Evolutionary conservation across 2,797 vertebrate species (phyloP), one percentile per base, ranked within the genome.

Genomic region (Heteromormyrus szaboi): DNA sequence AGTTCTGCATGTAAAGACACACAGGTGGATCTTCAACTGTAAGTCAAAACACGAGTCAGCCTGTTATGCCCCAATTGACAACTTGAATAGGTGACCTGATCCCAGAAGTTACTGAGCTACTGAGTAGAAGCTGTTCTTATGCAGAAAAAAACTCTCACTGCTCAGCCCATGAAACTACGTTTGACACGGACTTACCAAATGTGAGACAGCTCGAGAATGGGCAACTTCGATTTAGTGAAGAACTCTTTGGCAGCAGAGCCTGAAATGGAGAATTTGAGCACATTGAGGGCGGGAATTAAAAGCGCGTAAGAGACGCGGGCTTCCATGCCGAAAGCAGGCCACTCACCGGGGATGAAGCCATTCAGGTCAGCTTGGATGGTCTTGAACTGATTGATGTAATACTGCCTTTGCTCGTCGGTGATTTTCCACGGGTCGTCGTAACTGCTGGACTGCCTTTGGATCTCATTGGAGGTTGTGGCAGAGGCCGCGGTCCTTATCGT

Each of bases 311-410:
- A 54, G 51, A 48, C 0, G 19, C 0, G 22, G 17, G 19, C 5
- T 7, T 46, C 9, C 22, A 3, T 6, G 56, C 50, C 19, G 12
- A 44, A 19, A 29, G 14, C 44, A 17, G 29, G 89, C 89, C 91
- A 92, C 96, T 93, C 94, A 99, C 99, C 99, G 93, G 99, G 98
- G 94, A 99, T 99, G 94, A 99, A 98, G 93, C 99, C 98, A 29
- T 97, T 98, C 90, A 99, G 97, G 95, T 99, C 99, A 81, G 98
- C 96, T 90, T 99, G 98, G 95, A 99, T 99, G 94, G 97, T 99
- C 96, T 99, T 99, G 95, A 99, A 99, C 91, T 99, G 99, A 96
- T 99, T 99, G 93, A 99, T 95, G 93, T 99, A 99, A 97, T 99
- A 99, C 96, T 99, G 98, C 93, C 99, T 96, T 95, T 99, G 99